phyloP scores from a whole-genome alignment of 2,797 vertebrate species.

The Hydrophis major region DNA sequence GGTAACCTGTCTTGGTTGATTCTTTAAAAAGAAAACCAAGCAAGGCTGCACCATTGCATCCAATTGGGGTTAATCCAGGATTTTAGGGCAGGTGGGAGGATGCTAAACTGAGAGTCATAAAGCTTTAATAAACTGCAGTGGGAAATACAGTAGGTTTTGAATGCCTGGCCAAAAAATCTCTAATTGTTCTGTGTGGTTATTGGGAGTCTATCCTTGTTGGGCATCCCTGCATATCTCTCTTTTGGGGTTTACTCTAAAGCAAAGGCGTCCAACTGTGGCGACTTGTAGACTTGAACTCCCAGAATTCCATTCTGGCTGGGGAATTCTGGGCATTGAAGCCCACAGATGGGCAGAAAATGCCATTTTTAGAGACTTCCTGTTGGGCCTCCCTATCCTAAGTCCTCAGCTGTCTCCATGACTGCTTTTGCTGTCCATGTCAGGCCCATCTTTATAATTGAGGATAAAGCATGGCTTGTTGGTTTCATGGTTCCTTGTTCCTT shows the following conservation, averaged over 20 bases:
- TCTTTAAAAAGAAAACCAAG: neutral
- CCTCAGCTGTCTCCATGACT: neutral
- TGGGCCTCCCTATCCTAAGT: neutral
- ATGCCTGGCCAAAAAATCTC: neutral
- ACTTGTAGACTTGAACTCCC: neutral
- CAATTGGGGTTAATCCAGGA: neutral
- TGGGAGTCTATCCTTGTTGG: neutral
- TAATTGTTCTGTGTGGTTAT: neutral
- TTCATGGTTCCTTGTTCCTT: too few relatives aligned
- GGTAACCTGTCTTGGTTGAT: neutral
- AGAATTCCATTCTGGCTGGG: neutral
- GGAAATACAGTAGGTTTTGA: neutral
- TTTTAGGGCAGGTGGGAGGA: neutral
- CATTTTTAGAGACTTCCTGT: neutral
- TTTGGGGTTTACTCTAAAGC: neutral
- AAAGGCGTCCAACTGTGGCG: too few relatives aligned
- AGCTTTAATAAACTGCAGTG: neutral
- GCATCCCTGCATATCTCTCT: neutral
- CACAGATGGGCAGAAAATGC: neutral
- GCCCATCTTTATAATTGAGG: too few relatives aligned
- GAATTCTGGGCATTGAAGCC: neutral
- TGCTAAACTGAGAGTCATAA: neutral
- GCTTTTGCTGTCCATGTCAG: neutral
- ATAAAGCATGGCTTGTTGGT: neutral
- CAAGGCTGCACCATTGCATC: neutral